Conservation (phyloP, 2,797 vertebrate genomes). For the Xerus rutilus region DNA sequence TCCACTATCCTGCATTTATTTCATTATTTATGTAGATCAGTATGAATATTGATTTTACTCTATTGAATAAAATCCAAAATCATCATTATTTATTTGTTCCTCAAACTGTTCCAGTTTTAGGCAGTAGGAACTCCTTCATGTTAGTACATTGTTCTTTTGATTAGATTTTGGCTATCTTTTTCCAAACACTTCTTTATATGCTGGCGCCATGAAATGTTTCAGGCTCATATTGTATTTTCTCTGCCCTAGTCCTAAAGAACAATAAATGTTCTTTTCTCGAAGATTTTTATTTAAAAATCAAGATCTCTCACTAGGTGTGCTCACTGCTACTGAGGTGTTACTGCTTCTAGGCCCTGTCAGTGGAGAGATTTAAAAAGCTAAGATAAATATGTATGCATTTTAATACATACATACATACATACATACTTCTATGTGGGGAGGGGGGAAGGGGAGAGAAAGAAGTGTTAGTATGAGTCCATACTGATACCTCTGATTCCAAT, state of each 20-base stretch:
- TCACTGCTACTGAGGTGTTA: background rate
- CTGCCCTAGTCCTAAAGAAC: background rate
- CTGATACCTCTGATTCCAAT: background rate
- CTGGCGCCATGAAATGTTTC: background rate
- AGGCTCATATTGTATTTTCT: background rate
- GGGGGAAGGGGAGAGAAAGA: background rate
- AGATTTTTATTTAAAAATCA: background rate
- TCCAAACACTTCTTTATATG: background rate
- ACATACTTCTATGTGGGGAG: background rate
- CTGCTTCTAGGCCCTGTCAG: background rate
- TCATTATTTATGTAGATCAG: background rate
- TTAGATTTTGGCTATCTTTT: background rate
- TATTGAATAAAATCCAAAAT: background rate
- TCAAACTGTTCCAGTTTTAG: background rate
- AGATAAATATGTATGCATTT: background rate
- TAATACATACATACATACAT: background rate
- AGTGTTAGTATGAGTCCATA: background rate
- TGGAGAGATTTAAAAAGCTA: constrained; percentile 12
- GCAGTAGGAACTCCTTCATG: background rate
- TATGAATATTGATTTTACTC: background rate
- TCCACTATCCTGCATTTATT: background rate
- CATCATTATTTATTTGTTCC: background rate
- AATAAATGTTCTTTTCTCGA: background rate
- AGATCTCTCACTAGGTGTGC: background rate
- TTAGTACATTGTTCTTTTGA: background rate